Conservation (phyloP, 2,797 vertebrate genomes). For the Rhinoraja longicauda region DNA sequence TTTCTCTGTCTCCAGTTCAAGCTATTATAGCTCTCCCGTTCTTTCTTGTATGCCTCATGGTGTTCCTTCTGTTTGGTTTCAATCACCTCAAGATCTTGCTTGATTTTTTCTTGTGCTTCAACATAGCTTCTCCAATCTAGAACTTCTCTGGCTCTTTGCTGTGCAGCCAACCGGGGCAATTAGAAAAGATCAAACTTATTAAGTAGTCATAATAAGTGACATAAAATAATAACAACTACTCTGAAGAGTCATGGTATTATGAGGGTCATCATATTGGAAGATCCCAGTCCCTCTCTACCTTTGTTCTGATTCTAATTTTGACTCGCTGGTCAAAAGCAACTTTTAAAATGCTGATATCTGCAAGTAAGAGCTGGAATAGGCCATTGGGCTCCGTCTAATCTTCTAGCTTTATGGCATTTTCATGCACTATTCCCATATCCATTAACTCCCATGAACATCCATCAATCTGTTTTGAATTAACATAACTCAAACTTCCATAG, state of each 20-base stretch:
- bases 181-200: not conserved
- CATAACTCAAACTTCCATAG: too few relatives aligned
- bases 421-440: too few relatives aligned
- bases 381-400: too few relatives aligned
- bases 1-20: constrained; percentile 75
- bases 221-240: not conserved
- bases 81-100: constrained; percentile 64
- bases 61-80: constrained; percentile 70
- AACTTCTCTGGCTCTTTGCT: constrained; percentile 81
- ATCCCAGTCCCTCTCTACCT: not conserved
- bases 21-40: constrained; percentile 58
- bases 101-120: constrained; percentile 64
- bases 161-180: constrained; percentile 10
- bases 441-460: too few relatives aligned
- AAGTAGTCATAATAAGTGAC: not conserved
- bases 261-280: not conserved
- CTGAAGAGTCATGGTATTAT: not conserved
- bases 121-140: constrained; percentile 72
- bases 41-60: constrained; percentile 60
- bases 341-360: not conserved
- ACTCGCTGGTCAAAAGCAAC: not conserved
- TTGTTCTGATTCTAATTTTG: not conserved
- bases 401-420: too few relatives aligned
- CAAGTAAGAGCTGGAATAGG: too few relatives aligned
- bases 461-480: too few relatives aligned